A percentile compares a stretch with the other conserved stretches of the same genome.
Conservation (phyloP, 2,888 invertebrate species). For the Ryuthela nishihirai region DNA sequence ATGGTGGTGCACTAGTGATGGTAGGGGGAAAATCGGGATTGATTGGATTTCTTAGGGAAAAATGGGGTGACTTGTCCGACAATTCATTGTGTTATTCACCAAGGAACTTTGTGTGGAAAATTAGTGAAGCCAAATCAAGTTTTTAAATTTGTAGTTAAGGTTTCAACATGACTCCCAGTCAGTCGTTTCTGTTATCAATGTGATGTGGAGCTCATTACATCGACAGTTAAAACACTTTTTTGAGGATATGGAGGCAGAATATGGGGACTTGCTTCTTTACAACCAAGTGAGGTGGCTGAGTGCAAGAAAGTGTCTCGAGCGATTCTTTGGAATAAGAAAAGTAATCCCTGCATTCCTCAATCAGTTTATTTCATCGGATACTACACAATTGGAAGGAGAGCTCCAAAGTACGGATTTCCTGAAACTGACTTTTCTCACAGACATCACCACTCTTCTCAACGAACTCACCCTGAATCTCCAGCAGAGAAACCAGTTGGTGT, state of each 20-base stretch:
- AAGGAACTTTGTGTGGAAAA: constrained; percentile 1
- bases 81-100: constrained; percentile 1
- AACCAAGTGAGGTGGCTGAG: constrained; percentile 3
- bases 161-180: no score
- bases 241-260: constrained; percentile 3
- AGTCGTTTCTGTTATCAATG: no score
- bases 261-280: constrained; percentile 1
- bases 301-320: constrained; percentile 1
- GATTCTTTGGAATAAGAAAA: constrained; percentile 4
- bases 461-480: no score
- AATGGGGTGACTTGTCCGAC: neutral
- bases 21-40: neutral
- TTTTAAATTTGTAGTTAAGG: neutral
- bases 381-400: constrained; percentile 1
- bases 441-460: neutral
- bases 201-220: neutral
- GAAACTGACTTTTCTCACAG: neutral
- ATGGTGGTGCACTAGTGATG: neutral
- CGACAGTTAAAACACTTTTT: constrained; percentile 2
- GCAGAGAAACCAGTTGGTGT: no score
- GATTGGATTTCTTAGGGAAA: constrained; percentile 1
- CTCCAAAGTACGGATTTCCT: neutral
- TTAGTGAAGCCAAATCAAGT: neutral
- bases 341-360: constrained; percentile 2
- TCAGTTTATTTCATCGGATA: constrained; percentile 1